These are phyloP conservation scores for Apotomis betuletana DNA, from an alignment of 2,888 invertebrate species.

Conservation along the genomic window DNA sequence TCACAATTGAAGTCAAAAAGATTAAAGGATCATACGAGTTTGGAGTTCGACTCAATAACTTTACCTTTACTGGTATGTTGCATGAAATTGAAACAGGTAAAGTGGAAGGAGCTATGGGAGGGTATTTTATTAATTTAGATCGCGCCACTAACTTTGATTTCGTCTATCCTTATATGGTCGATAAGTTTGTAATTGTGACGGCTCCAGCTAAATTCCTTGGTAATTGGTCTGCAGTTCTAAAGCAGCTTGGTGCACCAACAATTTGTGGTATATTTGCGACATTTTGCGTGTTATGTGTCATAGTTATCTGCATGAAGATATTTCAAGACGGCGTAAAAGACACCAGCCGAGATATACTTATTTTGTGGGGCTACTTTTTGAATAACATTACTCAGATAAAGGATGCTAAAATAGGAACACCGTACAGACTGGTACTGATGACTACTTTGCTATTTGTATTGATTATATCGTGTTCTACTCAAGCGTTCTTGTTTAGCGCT, in stretches of 20 bases:
- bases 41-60: conserved; percentile 47
- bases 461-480: conserved; percentile 52
- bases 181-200: conserved; percentile 38
- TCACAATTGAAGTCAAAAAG: conserved; percentile 48
- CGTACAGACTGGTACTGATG: conserved; percentile 48
- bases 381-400: conserved; percentile 47
- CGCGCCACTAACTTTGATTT: conserved; percentile 31
- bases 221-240: conserved; percentile 31
- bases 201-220: conserved; percentile 28
- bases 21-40: conserved; percentile 47
- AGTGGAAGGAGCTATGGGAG: conserved; percentile 53
- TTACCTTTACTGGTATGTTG: conserved; percentile 45
- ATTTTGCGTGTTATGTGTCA: conserved; percentile 48
- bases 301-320: conserved; percentile 44
- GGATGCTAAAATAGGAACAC: conserved; percentile 44
- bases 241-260: conserved; percentile 7
- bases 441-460: conserved; percentile 51
- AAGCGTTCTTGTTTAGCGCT: conserved; percentile 51
- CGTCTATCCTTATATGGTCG: conserved; percentile 42
- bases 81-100: conserved; percentile 46
- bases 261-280: conserved; percentile 31
- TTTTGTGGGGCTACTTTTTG: conserved; percentile 54
- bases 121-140: conserved; percentile 42
- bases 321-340: conserved; percentile 48
- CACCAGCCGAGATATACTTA: conserved; percentile 47